Conservation (phyloP, 2,113 vertebrate species). For the Melierax canorus region DNA sequence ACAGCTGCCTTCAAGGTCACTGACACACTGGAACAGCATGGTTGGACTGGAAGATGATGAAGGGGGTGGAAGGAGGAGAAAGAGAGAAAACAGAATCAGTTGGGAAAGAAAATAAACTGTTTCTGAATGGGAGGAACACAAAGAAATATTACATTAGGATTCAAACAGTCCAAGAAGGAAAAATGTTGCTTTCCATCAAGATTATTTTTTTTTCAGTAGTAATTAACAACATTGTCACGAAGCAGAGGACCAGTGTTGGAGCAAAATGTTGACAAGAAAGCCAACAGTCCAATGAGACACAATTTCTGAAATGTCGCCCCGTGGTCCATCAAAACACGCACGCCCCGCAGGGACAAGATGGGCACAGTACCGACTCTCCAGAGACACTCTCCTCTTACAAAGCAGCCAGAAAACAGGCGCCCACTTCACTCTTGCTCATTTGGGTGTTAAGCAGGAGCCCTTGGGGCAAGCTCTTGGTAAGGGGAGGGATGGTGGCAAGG, state of each 20-base stretch:
- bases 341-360: accelerated
- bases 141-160: neutral
- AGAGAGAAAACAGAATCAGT: neutral
- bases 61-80: neutral
- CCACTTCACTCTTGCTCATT: neutral
- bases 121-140: neutral
- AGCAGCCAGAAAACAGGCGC: neutral
- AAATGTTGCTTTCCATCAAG: neutral
- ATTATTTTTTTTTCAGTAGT: neutral
- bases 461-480: neutral
- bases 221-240: neutral
- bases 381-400: neutral
- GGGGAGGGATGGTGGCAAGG: neutral
- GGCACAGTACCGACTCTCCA: neutral
- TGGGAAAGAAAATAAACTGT: neutral
- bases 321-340: neutral
- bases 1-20: neutral
- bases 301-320: neutral
- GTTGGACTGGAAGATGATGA: neutral
- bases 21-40: neutral
- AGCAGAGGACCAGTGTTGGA: neutral
- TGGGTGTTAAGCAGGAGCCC: neutral
- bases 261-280: neutral
- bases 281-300: neutral
- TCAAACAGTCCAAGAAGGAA: neutral